These are phyloP conservation scores for Macrosoma leucophasiata DNA, from an alignment of 2,888 invertebrate species.

Conservation along the genomic window DNA sequence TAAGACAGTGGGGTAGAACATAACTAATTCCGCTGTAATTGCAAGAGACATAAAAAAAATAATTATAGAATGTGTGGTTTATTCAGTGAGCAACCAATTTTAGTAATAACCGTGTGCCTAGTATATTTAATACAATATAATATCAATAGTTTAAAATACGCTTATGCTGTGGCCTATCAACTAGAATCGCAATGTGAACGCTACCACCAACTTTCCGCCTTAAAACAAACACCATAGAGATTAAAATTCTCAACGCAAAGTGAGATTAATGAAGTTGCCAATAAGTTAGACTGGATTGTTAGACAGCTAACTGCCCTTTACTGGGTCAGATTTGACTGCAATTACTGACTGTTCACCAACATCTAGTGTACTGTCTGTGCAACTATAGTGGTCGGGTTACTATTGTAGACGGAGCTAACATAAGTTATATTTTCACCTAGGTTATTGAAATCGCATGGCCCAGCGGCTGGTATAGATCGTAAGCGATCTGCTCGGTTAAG, in stretches of 20 bases:
- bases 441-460: too few species aligned
- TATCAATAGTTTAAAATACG: background rate
- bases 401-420: too few species aligned
- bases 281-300: conserved; percentile 27
- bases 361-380: too few species aligned
- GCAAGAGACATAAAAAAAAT: background rate
- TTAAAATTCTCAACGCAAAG: conserved; percentile 17
- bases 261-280: conserved; percentile 19
- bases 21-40: background rate
- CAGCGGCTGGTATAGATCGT: too few species aligned
- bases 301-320: too few species aligned
- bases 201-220: conserved; percentile 18
- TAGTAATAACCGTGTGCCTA: background rate
- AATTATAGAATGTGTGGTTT: background rate
- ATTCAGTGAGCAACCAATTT: background rate
- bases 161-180: conserved; percentile 12
- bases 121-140: too few species aligned
- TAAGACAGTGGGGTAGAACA: background rate
- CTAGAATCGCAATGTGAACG: conserved; percentile 13
- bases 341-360: too few species aligned
- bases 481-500: too few species aligned
- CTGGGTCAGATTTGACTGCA: too few species aligned
- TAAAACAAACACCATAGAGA: conserved; percentile 20
- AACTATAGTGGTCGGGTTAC: too few species aligned
- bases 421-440: too few species aligned